Evolutionary conservation across 2,113 vertebrate genomes (phyloP), one percentile per base, ranked within the genome.

Genomic region (Sinosuthora webbiana): DNA sequence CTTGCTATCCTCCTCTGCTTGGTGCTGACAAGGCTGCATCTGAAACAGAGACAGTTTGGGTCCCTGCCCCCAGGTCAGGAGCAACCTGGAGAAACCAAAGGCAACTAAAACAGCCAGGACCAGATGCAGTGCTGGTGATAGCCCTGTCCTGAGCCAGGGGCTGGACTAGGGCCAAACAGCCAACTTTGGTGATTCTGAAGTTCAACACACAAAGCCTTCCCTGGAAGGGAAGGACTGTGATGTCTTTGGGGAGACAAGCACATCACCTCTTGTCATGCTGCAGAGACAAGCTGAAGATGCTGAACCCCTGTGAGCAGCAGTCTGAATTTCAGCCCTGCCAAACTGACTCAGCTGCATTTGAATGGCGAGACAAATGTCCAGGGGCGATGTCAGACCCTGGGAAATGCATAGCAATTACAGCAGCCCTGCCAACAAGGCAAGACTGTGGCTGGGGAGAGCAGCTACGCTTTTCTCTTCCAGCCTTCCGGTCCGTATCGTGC

Each of bases 211-310:
- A 49, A 64, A 88, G 30, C 27, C 13, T 42, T 56, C 30, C 24
- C 53, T 73, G 30, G 22, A 25, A 62, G 25, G 5, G 37, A 69
- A 41, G 41, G 62, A 33, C 27, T 5, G 2, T 42, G 71, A 44
- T 25, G 21, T 30, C 67, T 80, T 4, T 28, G 41, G 49, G 41
- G 37, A 73, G 39, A 73, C 59, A 55, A 88, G 55, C 19, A 9
- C 1, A 3, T 67, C 0, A 0, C 42, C 50, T 73, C 83, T 60
- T 21, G 13, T 62, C 16, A 8, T 1, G 1, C 55, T 60, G 55
- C 37, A 65, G 50, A 70, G 76, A 69, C 25, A 50, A 75, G 41
- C 41, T 57, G 73, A 41, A 55, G 69, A 70, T 17, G 2, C 20
- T 5, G 33, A 91, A 24, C 7, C 17, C 24, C n/a, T 4, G 7